Evolutionary conservation across 2,797 vertebrate genomes (phyloP).

Genomic region (Falco naumanni): DNA sequence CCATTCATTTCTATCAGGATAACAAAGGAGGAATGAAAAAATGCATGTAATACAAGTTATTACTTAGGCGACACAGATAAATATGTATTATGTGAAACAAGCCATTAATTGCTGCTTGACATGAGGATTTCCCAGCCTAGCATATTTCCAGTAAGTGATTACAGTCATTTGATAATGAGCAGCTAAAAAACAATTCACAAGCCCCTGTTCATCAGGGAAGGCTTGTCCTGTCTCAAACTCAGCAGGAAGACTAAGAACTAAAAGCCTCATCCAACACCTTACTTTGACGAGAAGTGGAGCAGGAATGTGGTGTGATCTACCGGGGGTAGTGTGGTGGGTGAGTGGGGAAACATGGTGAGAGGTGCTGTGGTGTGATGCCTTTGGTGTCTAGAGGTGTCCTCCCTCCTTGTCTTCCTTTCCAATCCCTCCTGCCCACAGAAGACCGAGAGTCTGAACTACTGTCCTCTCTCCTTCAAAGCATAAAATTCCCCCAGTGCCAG

Average conservation of each 20-base stretch:
- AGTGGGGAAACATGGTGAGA: neutral
- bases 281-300: neutral
- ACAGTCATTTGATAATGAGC: neutral
- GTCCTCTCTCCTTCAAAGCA: neutral
- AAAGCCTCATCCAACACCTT: neutral
- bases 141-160: neutral
- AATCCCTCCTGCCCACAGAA: neutral
- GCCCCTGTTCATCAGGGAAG: neutral
- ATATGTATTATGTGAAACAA: neutral
- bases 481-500: neutral
- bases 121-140: neutral
- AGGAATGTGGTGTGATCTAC: neutral
- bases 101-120: neutral
- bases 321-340: fast-evolving
- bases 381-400: neutral
- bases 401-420: neutral
- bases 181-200: neutral
- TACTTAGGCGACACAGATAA: neutral
- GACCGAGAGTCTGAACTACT: neutral
- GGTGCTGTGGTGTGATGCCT: neutral
- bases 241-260: neutral
- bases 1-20: neutral
- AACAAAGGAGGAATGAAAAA: constrained; percentile 5
- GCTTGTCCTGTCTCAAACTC: neutral
- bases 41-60: neutral